Percentiles rank a stretch among this genome's conserved stretches.
Conservation (phyloP, 1,140 invertebrate species). For the Drosophila pandora region DNA sequence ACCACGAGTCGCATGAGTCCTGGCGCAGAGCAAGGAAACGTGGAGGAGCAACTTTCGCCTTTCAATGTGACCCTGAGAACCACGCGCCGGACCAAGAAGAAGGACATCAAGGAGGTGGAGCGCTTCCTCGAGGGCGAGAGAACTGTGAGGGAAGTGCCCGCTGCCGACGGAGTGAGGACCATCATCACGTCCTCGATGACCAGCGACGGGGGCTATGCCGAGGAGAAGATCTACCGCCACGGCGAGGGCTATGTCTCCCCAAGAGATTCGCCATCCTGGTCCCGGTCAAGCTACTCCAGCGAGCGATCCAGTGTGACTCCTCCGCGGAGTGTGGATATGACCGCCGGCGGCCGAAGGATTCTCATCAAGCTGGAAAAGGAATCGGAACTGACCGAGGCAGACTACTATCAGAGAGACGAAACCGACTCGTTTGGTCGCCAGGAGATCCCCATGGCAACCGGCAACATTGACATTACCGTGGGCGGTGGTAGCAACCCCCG, state of each 20-base stretch:
- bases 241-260: conserved; percentile 80
- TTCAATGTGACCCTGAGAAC: conserved; percentile 81
- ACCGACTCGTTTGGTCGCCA: conserved; percentile 75
- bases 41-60: conserved; percentile 87
- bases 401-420: conserved; percentile 57
- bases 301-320: conserved; percentile 73
- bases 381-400: conserved; percentile 35
- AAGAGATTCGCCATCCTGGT: conserved; percentile 67
- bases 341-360: conserved; percentile 72
- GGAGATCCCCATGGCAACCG: conserved; percentile 70
- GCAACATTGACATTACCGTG: conserved; percentile 83
- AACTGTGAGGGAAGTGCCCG: conserved; percentile 64
- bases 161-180: conserved; percentile 74
- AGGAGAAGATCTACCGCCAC: conserved; percentile 80
- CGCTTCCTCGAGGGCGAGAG: conserved; percentile 71
- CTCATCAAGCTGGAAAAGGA: conserved; percentile 77
- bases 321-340: conserved; percentile 72
- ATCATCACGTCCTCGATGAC: conserved; percentile 80
- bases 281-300: conserved; percentile 67
- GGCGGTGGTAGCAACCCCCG: conserved; percentile 76
- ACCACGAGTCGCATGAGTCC: conserved; percentile 69
- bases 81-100: conserved; percentile 58
- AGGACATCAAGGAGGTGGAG: conserved; percentile 56
- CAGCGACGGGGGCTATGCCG: conserved; percentile 71
- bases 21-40: conserved; percentile 84